Evolutionary conservation across 2,797 vertebrate species (phyloP).

Genomic region (Crypturellus tataupa): DNA sequence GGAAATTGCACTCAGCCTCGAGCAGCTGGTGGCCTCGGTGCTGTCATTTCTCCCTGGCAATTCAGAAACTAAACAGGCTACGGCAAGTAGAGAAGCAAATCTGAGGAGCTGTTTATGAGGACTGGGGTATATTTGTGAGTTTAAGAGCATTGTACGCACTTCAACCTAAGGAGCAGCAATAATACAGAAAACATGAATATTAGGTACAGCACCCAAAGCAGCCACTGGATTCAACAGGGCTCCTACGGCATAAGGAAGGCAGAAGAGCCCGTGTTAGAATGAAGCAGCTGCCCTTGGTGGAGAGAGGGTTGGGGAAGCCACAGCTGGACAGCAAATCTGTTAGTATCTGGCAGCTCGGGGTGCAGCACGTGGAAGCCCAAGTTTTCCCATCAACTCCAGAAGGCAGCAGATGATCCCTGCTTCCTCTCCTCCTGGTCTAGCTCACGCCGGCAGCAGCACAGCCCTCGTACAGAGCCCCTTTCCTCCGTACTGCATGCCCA

Average conservation of each 20-base stretch:
- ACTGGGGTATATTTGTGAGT: background rate
- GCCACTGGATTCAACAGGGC: background rate
- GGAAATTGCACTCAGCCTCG: background rate
- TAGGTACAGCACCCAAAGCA: background rate
- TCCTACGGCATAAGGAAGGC: background rate
- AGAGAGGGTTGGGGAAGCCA: background rate
- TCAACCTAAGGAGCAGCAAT: background rate
- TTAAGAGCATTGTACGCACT: background rate
- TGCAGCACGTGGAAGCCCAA: background rate
- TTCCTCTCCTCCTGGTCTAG: background rate
- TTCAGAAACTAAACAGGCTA: background rate
- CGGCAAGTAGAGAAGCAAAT: background rate
- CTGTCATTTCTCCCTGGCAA: constrained; percentile 1
- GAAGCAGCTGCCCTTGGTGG: background rate
- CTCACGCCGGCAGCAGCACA: background rate
- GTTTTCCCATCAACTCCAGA: background rate
- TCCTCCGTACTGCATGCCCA: background rate
- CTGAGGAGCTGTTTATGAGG: background rate
- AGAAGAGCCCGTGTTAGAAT: background rate
- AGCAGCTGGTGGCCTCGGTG: constrained; percentile 13
- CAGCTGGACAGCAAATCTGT: background rate
- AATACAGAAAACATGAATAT: background rate
- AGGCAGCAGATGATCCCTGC: background rate
- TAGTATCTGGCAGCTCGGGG: background rate
- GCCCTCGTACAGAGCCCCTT: background rate